These are phyloP conservation scores for Oncorhynchus tshawytscha DNA, from an alignment of 2,113 vertebrate genomes.

Conservation along the genomic window DNA sequence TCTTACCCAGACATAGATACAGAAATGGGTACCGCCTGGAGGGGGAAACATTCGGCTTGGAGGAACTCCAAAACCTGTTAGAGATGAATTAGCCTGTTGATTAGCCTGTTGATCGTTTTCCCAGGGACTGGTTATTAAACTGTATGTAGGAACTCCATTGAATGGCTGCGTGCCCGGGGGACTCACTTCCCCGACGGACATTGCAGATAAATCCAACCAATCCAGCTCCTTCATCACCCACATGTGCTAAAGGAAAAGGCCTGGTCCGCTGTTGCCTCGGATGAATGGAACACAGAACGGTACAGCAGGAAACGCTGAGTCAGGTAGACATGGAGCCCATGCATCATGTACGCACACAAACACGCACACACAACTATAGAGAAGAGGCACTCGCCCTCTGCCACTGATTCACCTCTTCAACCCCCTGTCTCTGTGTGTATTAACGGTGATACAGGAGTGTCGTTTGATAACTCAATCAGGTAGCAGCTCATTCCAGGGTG, in stretches of 20 bases:
- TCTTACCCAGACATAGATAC: not conserved
- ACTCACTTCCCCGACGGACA: slow-evolving; percentile 3
- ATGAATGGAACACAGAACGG: not conserved
- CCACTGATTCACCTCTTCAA: not conserved
- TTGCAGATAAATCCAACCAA: not conserved
- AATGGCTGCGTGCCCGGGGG: not conserved
- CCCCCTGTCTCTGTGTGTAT: not conserved
- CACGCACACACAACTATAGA: too few relatives aligned
- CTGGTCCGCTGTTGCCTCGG: not conserved
- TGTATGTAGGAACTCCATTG: not conserved
- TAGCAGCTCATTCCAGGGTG: slow-evolving; percentile 22
- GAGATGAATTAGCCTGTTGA: slow-evolving; percentile 5
- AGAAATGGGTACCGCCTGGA: not conserved
- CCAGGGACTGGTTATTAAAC: not conserved
- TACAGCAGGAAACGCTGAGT: not conserved
- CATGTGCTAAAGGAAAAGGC: too few relatives aligned
- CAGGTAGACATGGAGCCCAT: not conserved
- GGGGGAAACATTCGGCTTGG: not conserved
- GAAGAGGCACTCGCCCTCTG: too few relatives aligned
- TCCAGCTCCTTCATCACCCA: not conserved
- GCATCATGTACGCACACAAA: not conserved
- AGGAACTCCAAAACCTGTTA: slow-evolving; percentile 2
- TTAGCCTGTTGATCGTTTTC: not conserved
- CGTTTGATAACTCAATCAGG: slow-evolving; percentile 43
- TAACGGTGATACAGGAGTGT: slow-evolving; percentile 30